A percentile compares a stretch with the other conserved stretches of the same genome.
These are phyloP conservation scores for Notolabrus celidotus DNA, from an alignment of 2,797 vertebrate genomes.

Conservation along the genomic window DNA sequence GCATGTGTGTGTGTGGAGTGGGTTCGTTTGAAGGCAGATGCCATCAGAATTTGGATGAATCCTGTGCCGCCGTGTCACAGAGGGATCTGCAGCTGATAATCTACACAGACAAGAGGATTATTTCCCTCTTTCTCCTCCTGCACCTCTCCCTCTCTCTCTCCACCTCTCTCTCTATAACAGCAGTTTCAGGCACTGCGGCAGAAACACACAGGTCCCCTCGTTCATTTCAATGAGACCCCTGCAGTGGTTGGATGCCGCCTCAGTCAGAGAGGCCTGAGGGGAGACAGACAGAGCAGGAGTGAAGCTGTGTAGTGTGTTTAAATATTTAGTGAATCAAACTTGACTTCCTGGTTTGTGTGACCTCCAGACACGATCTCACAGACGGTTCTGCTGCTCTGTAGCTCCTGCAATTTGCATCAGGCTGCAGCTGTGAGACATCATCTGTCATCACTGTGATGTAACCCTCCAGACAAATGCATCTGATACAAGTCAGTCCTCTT, in stretches of 20 bases:
- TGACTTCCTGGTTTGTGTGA: no score
- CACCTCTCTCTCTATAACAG: neutral
- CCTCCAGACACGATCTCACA: no score
- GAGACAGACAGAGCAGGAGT: neutral
- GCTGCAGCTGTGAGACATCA: no score
- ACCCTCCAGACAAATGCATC: no score
- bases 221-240: slow-evolving; percentile 9
- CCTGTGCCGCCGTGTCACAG: neutral
- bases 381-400: no score
- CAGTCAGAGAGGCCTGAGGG: neutral
- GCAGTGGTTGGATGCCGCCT: slow-evolving; percentile 21
- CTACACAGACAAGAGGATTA: slow-evolving; percentile 28
- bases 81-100: slow-evolving; percentile 29
- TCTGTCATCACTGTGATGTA: no score
- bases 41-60: slow-evolving; percentile 3
- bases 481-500: no score
- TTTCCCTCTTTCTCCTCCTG: neutral
- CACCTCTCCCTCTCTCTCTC: neutral
- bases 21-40: neutral
- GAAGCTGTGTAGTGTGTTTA: neutral
- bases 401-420: no score
- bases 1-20: neutral
- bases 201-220: slow-evolving; percentile 15
- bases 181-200: slow-evolving; percentile 49
- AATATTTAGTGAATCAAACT: neutral